Conservation (phyloP, 1,140 invertebrate genomes). For the Diprion similis region DNA sequence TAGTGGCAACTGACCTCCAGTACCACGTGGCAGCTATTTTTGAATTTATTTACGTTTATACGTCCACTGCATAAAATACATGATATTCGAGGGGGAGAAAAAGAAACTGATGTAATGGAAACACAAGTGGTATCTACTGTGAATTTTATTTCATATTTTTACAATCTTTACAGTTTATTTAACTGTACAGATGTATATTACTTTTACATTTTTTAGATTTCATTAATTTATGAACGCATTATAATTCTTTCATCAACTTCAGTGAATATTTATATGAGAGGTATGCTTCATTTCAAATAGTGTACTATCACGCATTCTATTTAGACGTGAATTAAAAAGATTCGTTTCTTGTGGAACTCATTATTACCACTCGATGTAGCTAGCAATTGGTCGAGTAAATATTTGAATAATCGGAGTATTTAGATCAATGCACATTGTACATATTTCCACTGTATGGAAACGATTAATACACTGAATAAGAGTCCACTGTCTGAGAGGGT, state of each 20-base stretch:
- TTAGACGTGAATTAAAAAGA: background rate
- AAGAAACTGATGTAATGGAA: background rate
- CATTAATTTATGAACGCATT: background rate
- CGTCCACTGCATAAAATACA: background rate
- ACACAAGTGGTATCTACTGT: background rate
- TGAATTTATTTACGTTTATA: background rate
- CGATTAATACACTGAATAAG: background rate
- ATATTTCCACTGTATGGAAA: background rate
- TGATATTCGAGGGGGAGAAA: background rate
- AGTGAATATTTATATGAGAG: background rate
- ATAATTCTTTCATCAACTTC: background rate
- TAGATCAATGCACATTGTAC: background rate
- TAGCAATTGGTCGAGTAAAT: too few relatives aligned
- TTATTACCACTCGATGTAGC: background rate
- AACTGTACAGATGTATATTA: too few relatives aligned
- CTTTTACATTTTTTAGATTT: background rate
- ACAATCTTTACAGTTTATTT: too few relatives aligned
- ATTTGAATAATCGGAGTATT: too few relatives aligned
- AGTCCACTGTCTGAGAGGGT: conserved; percentile 4
- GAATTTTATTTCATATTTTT: background rate
- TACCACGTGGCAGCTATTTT: background rate
- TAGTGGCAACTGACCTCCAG: background rate
- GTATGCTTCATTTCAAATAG: too few relatives aligned
- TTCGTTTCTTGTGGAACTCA: background rate
- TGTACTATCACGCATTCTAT: background rate